A percentile compares a stretch with the other conserved stretches of the same genome.
phyloP scores from a whole-genome alignment of 2,888 invertebrate species.

The Thereva unica region DNA sequence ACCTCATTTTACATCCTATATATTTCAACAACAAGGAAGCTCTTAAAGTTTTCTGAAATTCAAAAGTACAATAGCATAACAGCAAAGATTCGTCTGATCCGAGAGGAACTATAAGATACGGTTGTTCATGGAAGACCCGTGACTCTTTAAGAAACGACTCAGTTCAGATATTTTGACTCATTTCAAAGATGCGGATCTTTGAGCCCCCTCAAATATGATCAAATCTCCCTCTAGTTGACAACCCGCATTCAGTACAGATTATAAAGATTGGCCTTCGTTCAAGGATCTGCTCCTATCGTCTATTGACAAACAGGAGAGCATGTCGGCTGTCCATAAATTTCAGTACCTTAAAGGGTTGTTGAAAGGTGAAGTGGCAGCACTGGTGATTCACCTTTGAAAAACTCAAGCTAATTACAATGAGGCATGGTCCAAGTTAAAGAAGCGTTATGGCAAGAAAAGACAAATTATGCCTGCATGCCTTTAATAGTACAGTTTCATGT shows the following conservation, averaged over 20 bases:
- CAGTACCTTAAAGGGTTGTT: conserved; percentile 9
- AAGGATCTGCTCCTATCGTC: background rate
- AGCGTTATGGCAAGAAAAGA: conserved; percentile 12
- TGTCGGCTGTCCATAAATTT: background rate
- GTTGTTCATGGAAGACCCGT: too few species aligned
- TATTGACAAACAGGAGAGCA: background rate
- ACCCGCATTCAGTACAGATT: conserved; percentile 1
- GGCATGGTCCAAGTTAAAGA: background rate
- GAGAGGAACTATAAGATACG: too few species aligned
- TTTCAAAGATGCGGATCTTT: too few species aligned
- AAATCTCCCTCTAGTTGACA: too few species aligned
- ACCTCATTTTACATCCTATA: too few species aligned
- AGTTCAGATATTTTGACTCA: too few species aligned
- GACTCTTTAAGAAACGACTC: too few species aligned
- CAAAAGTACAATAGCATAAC: too few species aligned
- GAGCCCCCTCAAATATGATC: too few species aligned
- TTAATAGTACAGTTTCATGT: background rate
- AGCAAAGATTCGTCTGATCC: too few species aligned
- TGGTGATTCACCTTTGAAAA: background rate
- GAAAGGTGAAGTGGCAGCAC: background rate
- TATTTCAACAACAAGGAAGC: too few species aligned
- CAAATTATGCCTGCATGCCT: conserved; percentile 7
- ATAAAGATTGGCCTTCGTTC: conserved; percentile 7
- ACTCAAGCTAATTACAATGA: background rate
- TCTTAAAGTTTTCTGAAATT: too few species aligned